These are phyloP conservation scores for Poeciliopsis retropinna DNA, from an alignment of 2,113 vertebrate genomes.

Conservation along the genomic window DNA sequence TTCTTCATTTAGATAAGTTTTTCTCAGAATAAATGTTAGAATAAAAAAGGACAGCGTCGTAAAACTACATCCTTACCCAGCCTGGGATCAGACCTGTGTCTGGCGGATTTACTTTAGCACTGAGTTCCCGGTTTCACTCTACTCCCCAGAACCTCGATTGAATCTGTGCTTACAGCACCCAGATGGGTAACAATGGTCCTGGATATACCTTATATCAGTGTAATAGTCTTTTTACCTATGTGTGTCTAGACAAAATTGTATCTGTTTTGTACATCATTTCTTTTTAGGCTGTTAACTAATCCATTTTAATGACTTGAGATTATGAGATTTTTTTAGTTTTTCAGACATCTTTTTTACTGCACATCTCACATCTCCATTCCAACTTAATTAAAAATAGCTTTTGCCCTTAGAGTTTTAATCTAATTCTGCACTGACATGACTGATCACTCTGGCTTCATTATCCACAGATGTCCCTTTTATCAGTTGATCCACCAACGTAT, in stretches of 20 bases:
- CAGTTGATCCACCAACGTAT: slow-evolving; percentile 1
- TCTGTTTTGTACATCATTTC: neutral
- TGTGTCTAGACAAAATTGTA: neutral
- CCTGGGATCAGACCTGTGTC: too few relatives aligned
- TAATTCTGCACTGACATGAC: slow-evolving; percentile 10
- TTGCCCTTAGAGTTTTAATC: slow-evolving; percentile 21
- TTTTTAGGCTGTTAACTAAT: neutral
- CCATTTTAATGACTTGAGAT: neutral
- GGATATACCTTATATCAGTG: too few relatives aligned
- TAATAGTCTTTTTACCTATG: neutral
- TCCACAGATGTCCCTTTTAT: slow-evolving; percentile 7
- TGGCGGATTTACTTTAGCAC: too few relatives aligned
- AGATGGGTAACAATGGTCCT: too few relatives aligned
- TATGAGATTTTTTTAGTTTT: neutral
- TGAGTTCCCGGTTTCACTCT: too few relatives aligned
- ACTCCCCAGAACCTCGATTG: too few relatives aligned
- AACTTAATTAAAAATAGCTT: slow-evolving; percentile 1
- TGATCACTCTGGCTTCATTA: slow-evolving; percentile 16
- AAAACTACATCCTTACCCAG: too few relatives aligned
- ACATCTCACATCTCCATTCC: neutral
- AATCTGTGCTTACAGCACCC: too few relatives aligned
- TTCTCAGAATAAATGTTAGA: too few relatives aligned
- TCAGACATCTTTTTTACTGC: neutral
- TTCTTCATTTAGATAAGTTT: too few relatives aligned
- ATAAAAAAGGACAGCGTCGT: too few relatives aligned